Evolutionary conservation across 2,113 vertebrate genomes (phyloP).

Genomic region (Cygnus atratus): DNA sequence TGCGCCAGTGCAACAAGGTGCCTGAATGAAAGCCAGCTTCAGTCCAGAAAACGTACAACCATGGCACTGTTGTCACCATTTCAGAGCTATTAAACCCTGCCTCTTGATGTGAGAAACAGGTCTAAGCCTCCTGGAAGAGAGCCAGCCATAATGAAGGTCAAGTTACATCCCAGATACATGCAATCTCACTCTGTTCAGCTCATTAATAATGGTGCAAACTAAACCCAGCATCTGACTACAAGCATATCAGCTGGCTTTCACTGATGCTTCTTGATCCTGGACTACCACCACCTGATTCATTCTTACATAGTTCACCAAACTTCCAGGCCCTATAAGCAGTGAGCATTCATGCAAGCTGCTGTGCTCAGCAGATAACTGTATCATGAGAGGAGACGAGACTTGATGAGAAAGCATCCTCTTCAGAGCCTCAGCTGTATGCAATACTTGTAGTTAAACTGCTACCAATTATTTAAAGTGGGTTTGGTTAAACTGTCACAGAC

Average conservation of each 20-base stretch:
- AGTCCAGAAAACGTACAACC: background rate
- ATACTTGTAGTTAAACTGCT: background rate
- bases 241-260: background rate
- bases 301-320: background rate
- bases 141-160: background rate
- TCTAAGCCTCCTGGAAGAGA: background rate
- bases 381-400: background rate
- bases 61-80: background rate
- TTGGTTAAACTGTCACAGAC: background rate
- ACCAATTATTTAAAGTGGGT: background rate
- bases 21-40: background rate
- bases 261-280: background rate
- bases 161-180: background rate
- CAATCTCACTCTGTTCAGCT: background rate
- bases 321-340: background rate
- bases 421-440: background rate
- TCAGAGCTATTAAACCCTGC: background rate
- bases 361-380: background rate
- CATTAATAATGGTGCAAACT: background rate
- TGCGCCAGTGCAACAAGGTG: background rate
- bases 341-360: background rate
- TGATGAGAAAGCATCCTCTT: background rate
- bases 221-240: background rate
- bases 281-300: rapidly evolving
- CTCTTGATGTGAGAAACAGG: background rate